Evolutionary conservation across 35 echinoderm and acorn worm genomes (phyloP), one percentile per base, ranked within the genome.

Genomic region (Anneissia japonica): DNA sequence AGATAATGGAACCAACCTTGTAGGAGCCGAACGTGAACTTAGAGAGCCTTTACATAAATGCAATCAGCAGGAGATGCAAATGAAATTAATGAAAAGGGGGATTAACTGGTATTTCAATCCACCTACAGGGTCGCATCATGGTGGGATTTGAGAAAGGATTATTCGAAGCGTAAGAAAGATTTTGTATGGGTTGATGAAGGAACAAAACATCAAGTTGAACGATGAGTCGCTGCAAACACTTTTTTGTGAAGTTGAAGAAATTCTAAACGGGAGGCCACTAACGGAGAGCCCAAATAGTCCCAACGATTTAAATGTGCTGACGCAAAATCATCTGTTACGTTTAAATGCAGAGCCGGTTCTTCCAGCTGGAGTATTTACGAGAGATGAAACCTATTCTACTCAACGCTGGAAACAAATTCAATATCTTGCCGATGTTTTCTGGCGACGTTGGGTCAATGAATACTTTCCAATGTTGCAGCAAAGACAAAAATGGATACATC

Each of bases 1-100:
- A 36, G 85, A 92, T 39, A 72, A 84, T 55, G 90, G 85, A 4
- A 73, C 77, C 0, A 92, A 92, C 37, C 88, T 87, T 75, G 85
- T 88, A 14, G 90, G 84, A 14, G 90, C 64, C 26, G 81, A 41
- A 21, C 87, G 88, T 77, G 85, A 92, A 37, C n/a, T 80, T 38
- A 79, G 84, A 79, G 75, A 23, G 1, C 90, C 40, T 16, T 77
- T 91, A n/a, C n/a, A n/a, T n/a, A n/a, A n/a, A 28, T 31, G 12
- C 28, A 77, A 87, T 9, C 86, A 75, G 28, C 46, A 87, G 46
- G 29, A 21, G 34, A 32, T 80, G 38, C 76, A 87, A 75, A 77
- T 73, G 75, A 77, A 87, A 21, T 32, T 87, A 19, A n/a, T 87
- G 85, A 79, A 75, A 30, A 73, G 32, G 14, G 74, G 74, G 11